These are phyloP conservation scores for Aviceda subcristata DNA, from an alignment of 2,113 vertebrate species.

Conservation along the genomic window DNA sequence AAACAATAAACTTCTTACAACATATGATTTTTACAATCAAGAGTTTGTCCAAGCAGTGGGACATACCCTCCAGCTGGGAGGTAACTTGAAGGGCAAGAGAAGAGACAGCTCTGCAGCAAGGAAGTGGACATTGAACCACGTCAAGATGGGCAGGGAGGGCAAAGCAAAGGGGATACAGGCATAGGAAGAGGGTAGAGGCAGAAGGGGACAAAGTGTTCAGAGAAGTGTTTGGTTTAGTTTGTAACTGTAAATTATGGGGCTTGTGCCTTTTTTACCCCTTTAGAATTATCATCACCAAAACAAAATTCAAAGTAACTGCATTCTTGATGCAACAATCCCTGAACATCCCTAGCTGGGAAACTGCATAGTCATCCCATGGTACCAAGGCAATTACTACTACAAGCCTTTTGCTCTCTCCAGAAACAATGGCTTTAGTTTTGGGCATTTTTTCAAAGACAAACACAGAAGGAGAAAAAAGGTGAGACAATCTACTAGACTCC, in stretches of 20 bases:
- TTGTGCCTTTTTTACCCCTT: neutral
- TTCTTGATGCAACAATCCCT: neutral
- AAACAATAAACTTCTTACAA: neutral
- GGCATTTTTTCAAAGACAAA: too few species aligned
- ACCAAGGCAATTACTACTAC: neutral
- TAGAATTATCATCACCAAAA: neutral
- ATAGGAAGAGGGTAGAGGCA: neutral
- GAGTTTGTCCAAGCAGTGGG: neutral
- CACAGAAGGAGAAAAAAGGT: neutral
- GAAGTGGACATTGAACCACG: neutral
- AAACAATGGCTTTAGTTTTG: too few species aligned
- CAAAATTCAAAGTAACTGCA: neutral
- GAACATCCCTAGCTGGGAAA: neutral
- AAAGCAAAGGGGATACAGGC: neutral
- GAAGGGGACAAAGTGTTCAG: neutral
- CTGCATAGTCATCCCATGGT: neutral
- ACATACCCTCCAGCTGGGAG: neutral
- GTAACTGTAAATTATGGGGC: neutral
- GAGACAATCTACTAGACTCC: neutral
- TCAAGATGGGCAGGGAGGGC: neutral
- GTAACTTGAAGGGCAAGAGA: neutral
- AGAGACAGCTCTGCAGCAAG: neutral
- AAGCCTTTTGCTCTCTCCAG: accelerated
- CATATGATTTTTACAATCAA: neutral
- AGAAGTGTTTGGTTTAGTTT: neutral